Percentiles rank a stretch among this genome's conserved stretches.
Conservation (phyloP, 2,888 invertebrate genomes). For the Dyspetes luteomarginatus region DNA sequence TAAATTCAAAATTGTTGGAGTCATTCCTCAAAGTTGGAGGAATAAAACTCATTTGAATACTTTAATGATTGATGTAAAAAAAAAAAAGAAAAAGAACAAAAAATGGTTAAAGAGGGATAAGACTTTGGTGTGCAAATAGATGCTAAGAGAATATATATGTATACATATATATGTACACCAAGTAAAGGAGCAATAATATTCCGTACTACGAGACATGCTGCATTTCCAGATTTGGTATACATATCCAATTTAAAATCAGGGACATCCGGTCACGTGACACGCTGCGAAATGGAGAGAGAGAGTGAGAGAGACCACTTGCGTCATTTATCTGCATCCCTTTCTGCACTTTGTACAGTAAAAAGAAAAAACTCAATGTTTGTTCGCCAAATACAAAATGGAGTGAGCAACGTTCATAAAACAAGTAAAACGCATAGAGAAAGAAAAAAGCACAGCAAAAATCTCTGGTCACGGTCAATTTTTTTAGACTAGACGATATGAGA, state of each 20-base stretch:
- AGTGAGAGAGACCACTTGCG: slow-evolving; percentile 1
- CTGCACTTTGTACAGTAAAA: slow-evolving; percentile 53
- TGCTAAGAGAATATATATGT: not conserved
- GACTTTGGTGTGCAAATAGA: not conserved
- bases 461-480: slow-evolving; percentile 39
- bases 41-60: not conserved
- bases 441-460: slow-evolving; percentile 21
- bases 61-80: not conserved
- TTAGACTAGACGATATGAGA: slow-evolving; percentile 39
- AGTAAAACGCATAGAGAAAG: not conserved
- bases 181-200: not conserved
- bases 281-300: no score
- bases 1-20: no score
- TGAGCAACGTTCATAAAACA: not conserved
- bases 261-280: slow-evolving; percentile 27
- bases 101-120: not conserved
- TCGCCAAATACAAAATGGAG: slow-evolving; percentile 1
- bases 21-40: no score
- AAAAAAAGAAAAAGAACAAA: not conserved
- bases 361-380: slow-evolving; percentile 38
- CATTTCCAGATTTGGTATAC: slow-evolving; percentile 21
- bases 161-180: not conserved
- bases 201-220: not conserved
- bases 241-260: slow-evolving; percentile 48
- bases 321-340: slow-evolving; percentile 19